Conservation (phyloP, 2,797 vertebrate genomes). For the Numenius phaeopus region DNA sequence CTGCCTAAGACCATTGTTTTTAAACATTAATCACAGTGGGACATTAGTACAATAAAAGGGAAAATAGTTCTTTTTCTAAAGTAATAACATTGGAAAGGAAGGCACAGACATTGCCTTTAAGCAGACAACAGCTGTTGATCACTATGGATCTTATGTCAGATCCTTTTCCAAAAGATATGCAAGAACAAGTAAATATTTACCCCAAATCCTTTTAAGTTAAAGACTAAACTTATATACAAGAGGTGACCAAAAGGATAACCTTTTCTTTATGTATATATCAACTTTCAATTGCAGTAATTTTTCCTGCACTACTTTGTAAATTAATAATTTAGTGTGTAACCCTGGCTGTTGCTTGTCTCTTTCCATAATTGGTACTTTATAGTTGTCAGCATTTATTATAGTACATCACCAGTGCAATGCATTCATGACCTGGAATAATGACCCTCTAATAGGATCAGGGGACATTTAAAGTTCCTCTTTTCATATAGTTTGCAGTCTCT, state of each 20-base stretch:
- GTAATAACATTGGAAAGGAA: background rate
- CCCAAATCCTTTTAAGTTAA: background rate
- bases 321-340: slow-evolving; percentile 46
- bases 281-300: background rate
- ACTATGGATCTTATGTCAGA: background rate
- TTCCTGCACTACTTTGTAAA: slow-evolving; percentile 46
- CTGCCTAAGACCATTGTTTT: background rate
- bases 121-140: background rate
- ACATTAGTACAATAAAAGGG: background rate
- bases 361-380: slow-evolving; percentile 62
- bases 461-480: slow-evolving; percentile 71
- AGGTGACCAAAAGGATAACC: background rate
- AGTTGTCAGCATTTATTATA: slow-evolving; percentile 73
- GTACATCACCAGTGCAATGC: slow-evolving; percentile 20
- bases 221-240: background rate
- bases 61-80: background rate
- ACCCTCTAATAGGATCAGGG: slow-evolving; percentile 67
- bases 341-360: slow-evolving; percentile 35
- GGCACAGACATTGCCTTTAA: background rate
- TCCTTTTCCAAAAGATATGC: background rate
- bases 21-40: background rate
- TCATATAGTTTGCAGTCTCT: slow-evolving; percentile 76
- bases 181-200: background rate
- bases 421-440: slow-evolving; percentile 63
- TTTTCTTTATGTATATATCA: slow-evolving; percentile 2